phyloP scores from a whole-genome alignment of 2,797 vertebrate genomes.

The Linurgus olivaceus region DNA sequence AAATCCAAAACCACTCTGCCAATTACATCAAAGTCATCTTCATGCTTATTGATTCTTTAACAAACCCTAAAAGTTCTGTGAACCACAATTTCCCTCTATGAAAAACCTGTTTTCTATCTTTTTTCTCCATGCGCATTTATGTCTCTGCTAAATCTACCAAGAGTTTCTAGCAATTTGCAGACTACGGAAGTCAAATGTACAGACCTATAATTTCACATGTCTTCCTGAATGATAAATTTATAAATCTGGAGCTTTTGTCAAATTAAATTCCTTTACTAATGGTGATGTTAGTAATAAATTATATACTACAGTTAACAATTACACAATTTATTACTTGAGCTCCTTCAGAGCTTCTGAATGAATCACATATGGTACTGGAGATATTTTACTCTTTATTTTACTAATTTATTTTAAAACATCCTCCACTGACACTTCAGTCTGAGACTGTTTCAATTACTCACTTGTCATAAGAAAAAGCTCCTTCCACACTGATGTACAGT shows the following conservation, averaged over 20 bases:
- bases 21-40: neutral
- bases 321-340: neutral
- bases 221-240: neutral
- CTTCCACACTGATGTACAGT: neutral
- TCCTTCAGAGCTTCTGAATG: neutral
- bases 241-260: neutral
- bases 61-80: neutral
- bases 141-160: neutral
- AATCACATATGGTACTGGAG: neutral
- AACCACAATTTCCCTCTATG: neutral
- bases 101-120: neutral
- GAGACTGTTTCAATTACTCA: neutral
- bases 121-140: neutral
- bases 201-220: neutral
- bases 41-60: neutral
- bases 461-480: neutral
- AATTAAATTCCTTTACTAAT: neutral
- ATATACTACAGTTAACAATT: slow-evolving; percentile 1
- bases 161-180: neutral
- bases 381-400: slow-evolving; percentile 10
- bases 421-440: neutral
- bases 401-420: slow-evolving; percentile 22
- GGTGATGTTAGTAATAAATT: neutral
- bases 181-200: neutral
- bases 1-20: neutral